Conservation (phyloP, 2,888 invertebrate species). For the Strigamia crassipes region DNA sequence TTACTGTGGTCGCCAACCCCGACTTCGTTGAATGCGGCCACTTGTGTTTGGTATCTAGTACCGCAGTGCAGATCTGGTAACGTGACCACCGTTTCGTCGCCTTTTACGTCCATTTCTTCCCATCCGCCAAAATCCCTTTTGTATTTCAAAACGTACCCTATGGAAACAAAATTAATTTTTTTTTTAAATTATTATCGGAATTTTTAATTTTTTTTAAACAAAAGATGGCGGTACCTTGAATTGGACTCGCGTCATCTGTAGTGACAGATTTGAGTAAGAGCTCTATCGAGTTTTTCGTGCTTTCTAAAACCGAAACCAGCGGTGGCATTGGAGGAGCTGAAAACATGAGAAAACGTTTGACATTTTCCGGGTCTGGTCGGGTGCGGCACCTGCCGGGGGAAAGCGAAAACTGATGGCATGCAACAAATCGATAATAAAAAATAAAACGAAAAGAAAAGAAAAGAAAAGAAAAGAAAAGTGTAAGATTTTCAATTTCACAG, state of each 20-base stretch:
- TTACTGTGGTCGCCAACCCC: constrained; percentile 49
- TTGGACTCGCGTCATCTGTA: constrained; percentile 44
- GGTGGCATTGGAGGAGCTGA: constrained; percentile 50
- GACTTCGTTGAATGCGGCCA: constrained; percentile 48
- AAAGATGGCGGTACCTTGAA: constrained; percentile 45
- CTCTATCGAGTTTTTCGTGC: constrained; percentile 46
- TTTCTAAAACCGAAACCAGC: constrained; percentile 44
- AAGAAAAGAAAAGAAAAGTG: too few relatives aligned
- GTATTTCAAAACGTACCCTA: constrained; percentile 48
- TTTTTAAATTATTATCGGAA: too few relatives aligned
- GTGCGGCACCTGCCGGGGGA: not conserved
- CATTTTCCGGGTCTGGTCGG: not conserved
- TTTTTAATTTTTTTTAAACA: too few relatives aligned
- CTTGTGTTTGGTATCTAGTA: constrained; percentile 48
- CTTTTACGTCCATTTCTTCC: constrained; percentile 49
- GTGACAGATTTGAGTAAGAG: constrained; percentile 41
- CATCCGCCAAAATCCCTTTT: constrained; percentile 50
- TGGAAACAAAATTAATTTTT: too few relatives aligned
- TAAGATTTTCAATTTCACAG: not conserved
- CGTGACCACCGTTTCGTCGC: constrained; percentile 25
- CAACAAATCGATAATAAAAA: not conserved
- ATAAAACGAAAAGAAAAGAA: too few relatives aligned
- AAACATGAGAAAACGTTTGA: not conserved
- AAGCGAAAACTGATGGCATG: not conserved
- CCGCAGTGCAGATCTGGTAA: constrained; percentile 49